phyloP scores from a whole-genome alignment of 1,140 invertebrate species.

The Brachionus plicatilis region DNA sequence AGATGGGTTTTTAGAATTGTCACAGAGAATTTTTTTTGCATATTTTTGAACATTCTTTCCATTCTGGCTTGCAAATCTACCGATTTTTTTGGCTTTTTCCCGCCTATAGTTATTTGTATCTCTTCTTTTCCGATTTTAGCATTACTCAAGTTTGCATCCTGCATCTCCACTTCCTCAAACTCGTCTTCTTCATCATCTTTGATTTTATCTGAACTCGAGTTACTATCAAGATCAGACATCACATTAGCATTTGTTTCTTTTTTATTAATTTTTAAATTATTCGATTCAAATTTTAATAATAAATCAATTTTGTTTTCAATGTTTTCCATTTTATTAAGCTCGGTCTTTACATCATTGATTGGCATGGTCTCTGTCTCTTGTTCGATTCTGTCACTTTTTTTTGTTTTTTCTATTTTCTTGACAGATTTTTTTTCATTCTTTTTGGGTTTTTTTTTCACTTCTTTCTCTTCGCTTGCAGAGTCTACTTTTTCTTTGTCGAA shows the following conservation, averaged over 20 bases:
- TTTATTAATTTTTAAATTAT: not conserved
- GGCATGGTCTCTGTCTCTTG: not conserved
- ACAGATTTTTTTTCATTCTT: not conserved
- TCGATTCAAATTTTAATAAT: slow-evolving; percentile 13
- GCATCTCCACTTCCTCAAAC: slow-evolving; percentile 29
- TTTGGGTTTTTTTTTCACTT: not conserved
- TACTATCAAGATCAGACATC: not conserved
- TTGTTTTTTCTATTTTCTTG: not conserved
- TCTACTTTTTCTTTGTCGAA: not conserved
- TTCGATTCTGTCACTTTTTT: not conserved
- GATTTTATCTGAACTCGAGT: not conserved
- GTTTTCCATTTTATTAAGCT: not conserved
- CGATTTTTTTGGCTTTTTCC: slow-evolving; percentile 16
- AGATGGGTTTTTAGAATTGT: slow-evolving; percentile 29
- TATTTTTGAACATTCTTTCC: slow-evolving; percentile 9
- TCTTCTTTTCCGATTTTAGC: not conserved
- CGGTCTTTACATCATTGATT: not conserved
- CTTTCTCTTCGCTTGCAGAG: not conserved
- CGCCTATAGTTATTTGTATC: not conserved
- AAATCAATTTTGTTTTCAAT: slow-evolving; percentile 27
- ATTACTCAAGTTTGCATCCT: not conserved
- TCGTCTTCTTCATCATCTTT: slow-evolving; percentile 17
- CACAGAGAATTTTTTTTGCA: slow-evolving; percentile 5
- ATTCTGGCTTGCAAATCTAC: not conserved
- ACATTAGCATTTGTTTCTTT: not conserved